Conservation (phyloP, 2,113 vertebrate species). For the Ptyas mucosa region DNA sequence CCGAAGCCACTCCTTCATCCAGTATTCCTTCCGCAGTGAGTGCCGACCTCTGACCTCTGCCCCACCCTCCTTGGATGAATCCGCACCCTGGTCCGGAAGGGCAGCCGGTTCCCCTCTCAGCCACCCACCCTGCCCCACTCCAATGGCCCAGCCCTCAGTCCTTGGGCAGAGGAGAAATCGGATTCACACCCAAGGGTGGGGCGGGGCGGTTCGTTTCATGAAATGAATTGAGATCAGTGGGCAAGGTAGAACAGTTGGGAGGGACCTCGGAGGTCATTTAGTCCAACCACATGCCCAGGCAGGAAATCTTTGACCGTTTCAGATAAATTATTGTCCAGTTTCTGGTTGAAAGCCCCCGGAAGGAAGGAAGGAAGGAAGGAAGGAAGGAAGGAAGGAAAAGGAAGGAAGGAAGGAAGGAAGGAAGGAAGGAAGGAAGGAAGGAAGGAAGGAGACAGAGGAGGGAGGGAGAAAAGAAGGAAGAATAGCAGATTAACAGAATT, state of each 20-base stretch:
- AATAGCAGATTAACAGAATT: too few species aligned
- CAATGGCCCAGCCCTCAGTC: neutral
- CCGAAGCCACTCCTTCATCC: slow-evolving; percentile 71
- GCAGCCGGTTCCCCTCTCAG: too few species aligned
- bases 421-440: too few species aligned
- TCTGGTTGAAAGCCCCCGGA: neutral
- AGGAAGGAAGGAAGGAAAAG: too few species aligned
- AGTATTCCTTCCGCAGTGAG: slow-evolving; percentile 82
- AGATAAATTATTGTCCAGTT: too few species aligned
- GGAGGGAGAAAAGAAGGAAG: too few species aligned
- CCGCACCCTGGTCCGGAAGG: neutral
- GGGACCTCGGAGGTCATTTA: neutral
- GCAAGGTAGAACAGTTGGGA: neutral
- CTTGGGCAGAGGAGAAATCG: neutral
- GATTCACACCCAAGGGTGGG: neutral
- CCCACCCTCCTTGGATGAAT: neutral
- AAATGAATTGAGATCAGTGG: neutral
- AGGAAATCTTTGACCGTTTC: too few species aligned
- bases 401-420: too few species aligned
- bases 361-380: too few species aligned
- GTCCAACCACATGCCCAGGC: neutral
- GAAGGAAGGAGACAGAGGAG: too few species aligned
- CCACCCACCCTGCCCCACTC: neutral
- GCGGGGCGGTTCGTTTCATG: neutral
- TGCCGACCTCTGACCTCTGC: neutral